Evolutionary conservation across 2,888 invertebrate genomes (phyloP), one percentile per base, ranked within the genome.

Genomic region (Drosophila kokeensis): DNA sequence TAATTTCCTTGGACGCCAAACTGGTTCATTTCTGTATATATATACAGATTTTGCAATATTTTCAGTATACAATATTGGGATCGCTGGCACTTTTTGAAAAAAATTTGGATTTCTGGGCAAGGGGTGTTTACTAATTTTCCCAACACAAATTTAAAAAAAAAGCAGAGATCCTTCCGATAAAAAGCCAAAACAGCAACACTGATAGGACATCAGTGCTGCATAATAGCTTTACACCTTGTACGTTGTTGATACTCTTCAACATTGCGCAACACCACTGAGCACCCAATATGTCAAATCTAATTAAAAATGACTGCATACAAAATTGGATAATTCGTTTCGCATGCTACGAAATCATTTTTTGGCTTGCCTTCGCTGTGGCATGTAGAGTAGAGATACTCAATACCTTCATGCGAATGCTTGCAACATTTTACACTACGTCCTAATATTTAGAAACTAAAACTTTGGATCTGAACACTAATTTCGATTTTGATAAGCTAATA

Each of bases 131-230:
- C 21, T 21, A 0, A 45, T 45, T 45, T 45, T 45, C 13, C 21
- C 21, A 13, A 3, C 13, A 13, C 0, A 21, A 13, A 21, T 15
- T 45, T 11, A 11, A 11, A 13, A 21, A 45, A 21, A 8, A 13
- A 21, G 21, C 7, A 45, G 15, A 15, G 21, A 45, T 45, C 21
- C 21, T 15, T 45, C 21, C 45, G 45, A 45, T 24, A 24, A 15
- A 13, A 45, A 15, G 21, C 7, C 21, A 57, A 45, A n/a, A 40
- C 7, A 2, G 13, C 27, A 32, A 13, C 13, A 45, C 15, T 45
- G 21, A 45, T 15, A 45, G 7, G 13, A 2, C 18, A 11, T 34
- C 24, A 73, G 72, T 71, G 64, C 11, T 72, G 55, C 27, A 34
- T 18, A 55, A 54, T 29, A 27, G 7, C 29, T 21, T 11, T 27